These are phyloP conservation scores for Oreotrochilus melanogaster DNA, from an alignment of 2,113 vertebrate species.

Conservation along the genomic window DNA sequence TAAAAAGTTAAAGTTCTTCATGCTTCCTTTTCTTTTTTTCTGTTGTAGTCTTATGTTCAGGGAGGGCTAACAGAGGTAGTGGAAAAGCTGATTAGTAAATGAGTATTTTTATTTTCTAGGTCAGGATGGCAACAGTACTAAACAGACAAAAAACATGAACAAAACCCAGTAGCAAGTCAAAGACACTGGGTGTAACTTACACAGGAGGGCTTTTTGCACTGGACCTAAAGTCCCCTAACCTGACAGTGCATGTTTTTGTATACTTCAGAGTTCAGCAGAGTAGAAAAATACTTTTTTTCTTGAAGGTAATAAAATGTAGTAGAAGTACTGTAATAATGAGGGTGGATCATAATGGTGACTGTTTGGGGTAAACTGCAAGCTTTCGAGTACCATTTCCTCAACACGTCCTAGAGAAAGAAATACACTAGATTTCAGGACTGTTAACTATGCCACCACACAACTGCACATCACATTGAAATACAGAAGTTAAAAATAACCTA, in stretches of 20 bases:
- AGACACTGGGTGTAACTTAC: background rate
- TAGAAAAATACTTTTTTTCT: background rate
- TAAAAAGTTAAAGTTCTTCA: slow-evolving; percentile 24
- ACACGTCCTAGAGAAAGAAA: background rate
- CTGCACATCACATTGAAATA: background rate
- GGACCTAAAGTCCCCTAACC: background rate
- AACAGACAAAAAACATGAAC: background rate
- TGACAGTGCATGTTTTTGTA: background rate
- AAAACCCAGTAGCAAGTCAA: fast-evolving
- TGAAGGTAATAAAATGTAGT: background rate
- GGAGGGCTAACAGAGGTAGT: background rate
- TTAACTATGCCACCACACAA: background rate
- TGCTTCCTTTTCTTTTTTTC: background rate
- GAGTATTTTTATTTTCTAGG: background rate
- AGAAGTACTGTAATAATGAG: background rate
- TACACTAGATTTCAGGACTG: background rate
- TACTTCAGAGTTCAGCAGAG: background rate
- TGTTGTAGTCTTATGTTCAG: background rate
- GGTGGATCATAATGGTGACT: background rate
- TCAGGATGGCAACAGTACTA: background rate
- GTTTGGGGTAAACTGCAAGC: background rate
- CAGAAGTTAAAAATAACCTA: background rate
- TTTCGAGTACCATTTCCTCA: background rate
- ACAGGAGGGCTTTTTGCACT: background rate
- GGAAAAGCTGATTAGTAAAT: slow-evolving; percentile 3